Conservation (phyloP, 2,113 vertebrate species). For the Eptatretus burgeri region DNA sequence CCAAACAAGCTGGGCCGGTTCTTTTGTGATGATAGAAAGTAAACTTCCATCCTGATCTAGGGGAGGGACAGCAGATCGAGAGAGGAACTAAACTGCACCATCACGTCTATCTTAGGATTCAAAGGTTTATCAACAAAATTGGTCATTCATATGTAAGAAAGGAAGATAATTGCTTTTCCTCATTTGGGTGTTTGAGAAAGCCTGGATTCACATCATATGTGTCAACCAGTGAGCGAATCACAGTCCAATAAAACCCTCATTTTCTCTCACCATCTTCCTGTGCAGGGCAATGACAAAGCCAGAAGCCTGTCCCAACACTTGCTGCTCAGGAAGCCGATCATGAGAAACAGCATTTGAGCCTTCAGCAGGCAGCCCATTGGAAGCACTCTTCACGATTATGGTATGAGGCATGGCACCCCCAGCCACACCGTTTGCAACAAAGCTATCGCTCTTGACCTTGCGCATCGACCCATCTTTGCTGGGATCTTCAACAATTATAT, state of each 20-base stretch:
- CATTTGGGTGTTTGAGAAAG: background rate
- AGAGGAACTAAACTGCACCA: background rate
- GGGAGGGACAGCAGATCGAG: constrained; percentile 6
- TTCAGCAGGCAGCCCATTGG: constrained; percentile 18
- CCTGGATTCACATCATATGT: background rate
- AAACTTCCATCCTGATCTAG: constrained; percentile 79
- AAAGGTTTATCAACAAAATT: too few relatives aligned
- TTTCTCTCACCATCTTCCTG: constrained; percentile 63
- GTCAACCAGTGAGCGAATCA: background rate
- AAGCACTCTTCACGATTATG: constrained; percentile 26
- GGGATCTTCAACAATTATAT: background rate
- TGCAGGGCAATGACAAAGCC: constrained; percentile 95
- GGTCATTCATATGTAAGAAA: background rate
- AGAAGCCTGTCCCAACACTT: constrained; percentile 38
- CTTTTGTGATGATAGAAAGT: constrained; percentile 93
- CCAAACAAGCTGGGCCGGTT: constrained; percentile 84
- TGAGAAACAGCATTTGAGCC: constrained; percentile 16
- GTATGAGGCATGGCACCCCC: constrained; percentile 9
- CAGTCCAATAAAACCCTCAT: background rate
- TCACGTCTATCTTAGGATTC: too few relatives aligned
- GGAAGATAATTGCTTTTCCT: background rate
- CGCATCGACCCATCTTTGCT: background rate
- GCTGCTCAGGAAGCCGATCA: constrained; percentile 24
- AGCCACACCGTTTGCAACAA: background rate
- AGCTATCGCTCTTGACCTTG: constrained; percentile 5